Evolutionary conservation across 92 coral and sea anemone species (phyloP).

Genomic region (Palythoa grandis): DNA sequence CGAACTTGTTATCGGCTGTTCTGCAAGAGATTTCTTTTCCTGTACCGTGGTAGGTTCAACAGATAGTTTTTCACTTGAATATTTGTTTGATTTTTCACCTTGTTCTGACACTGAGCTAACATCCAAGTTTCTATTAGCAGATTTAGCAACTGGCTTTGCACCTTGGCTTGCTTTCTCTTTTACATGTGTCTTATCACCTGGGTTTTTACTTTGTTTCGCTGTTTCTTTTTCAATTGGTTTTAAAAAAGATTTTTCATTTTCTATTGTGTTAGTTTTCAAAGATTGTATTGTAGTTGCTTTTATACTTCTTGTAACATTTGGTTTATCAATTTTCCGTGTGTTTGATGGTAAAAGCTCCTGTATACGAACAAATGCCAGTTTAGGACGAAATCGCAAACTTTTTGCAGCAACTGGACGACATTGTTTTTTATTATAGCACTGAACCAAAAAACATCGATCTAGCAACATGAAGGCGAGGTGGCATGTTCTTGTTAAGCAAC

Average conservation of each 20-base stretch:
- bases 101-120: not conserved
- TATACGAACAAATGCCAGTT: constrained; percentile 63
- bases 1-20: not conserved
- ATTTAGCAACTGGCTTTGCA: not conserved
- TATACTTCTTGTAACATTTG: not conserved
- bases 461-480: constrained; percentile 84
- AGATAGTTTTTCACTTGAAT: not conserved
- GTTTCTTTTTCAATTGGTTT: not conserved
- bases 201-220: not conserved
- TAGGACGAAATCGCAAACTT: constrained; percentile 61
- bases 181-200: not conserved
- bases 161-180: not conserved
- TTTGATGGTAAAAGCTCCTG: constrained; percentile 5
- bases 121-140: not conserved
- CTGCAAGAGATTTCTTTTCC: not conserved
- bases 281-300: not conserved
- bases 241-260: not conserved
- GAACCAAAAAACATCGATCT: constrained; percentile 76
- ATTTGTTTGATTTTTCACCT: not conserved
- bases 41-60: not conserved
- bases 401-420: constrained; percentile 84
- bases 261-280: not conserved
- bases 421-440: constrained; percentile 62
- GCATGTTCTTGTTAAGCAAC: constrained; percentile 67
- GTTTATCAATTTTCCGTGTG: not conserved